Evolutionary conservation across 2,888 invertebrate genomes (phyloP).

Genomic region (Taphrorychus bicolor): DNA sequence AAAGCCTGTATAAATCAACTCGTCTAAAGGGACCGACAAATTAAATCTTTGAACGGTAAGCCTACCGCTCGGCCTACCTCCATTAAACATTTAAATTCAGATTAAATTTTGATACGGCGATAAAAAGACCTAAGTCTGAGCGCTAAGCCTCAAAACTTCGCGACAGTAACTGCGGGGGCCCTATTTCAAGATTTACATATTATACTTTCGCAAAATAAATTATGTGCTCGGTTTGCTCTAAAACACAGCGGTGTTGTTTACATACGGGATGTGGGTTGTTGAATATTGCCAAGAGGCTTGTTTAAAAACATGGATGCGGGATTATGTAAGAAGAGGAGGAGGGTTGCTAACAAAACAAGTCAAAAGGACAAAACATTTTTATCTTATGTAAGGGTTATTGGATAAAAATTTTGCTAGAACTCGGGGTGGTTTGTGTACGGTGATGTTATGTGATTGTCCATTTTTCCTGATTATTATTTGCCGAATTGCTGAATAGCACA

Average conservation of each 20-base stretch:
- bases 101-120: slow-evolving; percentile 32
- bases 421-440: too few species aligned
- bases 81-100: slow-evolving; percentile 37
- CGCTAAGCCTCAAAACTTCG: slow-evolving; percentile 25
- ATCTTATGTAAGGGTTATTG: not conserved
- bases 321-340: slow-evolving; percentile 4
- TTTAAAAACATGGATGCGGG: slow-evolving; percentile 16
- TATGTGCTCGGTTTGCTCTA: slow-evolving; percentile 29
- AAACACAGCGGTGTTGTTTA: slow-evolving; percentile 38
- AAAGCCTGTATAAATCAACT: slow-evolving; percentile 13
- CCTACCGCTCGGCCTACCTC: slow-evolving; percentile 24
- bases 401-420: too few species aligned
- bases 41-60: slow-evolving; percentile 28
- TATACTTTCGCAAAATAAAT: slow-evolving; percentile 33
- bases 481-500: too few species aligned
- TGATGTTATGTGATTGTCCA: too few species aligned
- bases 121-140: slow-evolving; percentile 32
- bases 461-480: too few species aligned
- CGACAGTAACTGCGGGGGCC: slow-evolving; percentile 18
- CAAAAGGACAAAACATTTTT: not conserved
- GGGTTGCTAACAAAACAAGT: slow-evolving; percentile 1
- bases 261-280: slow-evolving; percentile 29
- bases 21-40: slow-evolving; percentile 14
- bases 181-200: slow-evolving; percentile 35
- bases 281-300: slow-evolving; percentile 26